phyloP scores from a whole-genome alignment of 2,888 invertebrate genomes.

The Torymus auratus region DNA sequence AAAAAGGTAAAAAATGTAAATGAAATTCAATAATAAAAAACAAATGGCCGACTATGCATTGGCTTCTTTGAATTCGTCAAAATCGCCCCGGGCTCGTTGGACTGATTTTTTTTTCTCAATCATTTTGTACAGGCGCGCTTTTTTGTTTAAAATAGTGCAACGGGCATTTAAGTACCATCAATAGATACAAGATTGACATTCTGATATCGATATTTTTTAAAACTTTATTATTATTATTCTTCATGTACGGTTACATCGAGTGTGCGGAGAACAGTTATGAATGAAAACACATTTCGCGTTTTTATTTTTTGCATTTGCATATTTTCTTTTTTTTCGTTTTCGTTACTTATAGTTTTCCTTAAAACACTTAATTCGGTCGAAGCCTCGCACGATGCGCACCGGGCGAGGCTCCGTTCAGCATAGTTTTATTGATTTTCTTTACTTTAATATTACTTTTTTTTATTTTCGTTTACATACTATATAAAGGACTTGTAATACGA shows the following conservation, averaged over 20 bases:
- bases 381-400: constrained; percentile 29
- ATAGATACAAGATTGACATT: constrained; percentile 72
- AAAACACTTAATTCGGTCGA: constrained; percentile 59
- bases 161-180: constrained; percentile 70
- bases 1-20: too few species aligned
- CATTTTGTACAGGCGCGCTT: constrained; percentile 39
- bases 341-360: constrained; percentile 48
- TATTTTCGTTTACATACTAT: constrained; percentile 39
- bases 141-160: constrained; percentile 39
- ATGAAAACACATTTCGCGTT: constrained; percentile 52
- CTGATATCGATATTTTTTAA: constrained; percentile 68
- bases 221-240: constrained; percentile 52
- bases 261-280: constrained; percentile 62
- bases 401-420: constrained; percentile 30
- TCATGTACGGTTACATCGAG: constrained; percentile 68
- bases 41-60: too few species aligned
- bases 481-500: constrained; percentile 56
- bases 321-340: constrained; percentile 39
- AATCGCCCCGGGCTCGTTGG: constrained; percentile 53
- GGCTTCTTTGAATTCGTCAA: constrained; percentile 22
- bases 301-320: constrained; percentile 51
- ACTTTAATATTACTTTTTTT: constrained; percentile 45
- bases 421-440: constrained; percentile 41
- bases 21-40: too few species aligned
- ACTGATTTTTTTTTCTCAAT: constrained; percentile 24